Evolutionary conservation across 1,140 invertebrate genomes (phyloP), one percentile per base, ranked within the genome.

Genomic region (Tetramorium parvispinum): DNA sequence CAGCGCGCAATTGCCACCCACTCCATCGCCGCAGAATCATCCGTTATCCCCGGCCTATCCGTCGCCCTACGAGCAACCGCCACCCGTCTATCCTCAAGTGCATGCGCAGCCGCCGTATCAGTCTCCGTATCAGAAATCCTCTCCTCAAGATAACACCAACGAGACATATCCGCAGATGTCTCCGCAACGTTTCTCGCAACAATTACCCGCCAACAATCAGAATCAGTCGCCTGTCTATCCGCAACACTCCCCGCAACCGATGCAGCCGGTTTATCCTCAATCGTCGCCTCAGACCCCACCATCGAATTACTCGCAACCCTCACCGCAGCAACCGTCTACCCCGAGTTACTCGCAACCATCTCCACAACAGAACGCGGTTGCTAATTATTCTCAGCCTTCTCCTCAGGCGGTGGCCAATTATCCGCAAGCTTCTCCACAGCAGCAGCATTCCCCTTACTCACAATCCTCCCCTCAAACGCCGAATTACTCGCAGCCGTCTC

Each of bases 21-120:
- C 94, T 3, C 94, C 95, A 0, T 95, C 95, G 0, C 94, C 95
- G 4, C 95, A 95, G 51, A 94, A 94, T 77, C 94, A 95, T 92
- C 94, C 94, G 4, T 27, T 94, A 13, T 95, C 94, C 2, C 94
- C 95, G 18, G 94, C 94, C 8, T 95, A 95, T 89, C 92, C 94
- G 1, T 94, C 94, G 3, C 90, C 92, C 7, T 95, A 93, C 53
- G 94, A 94, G 65, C 94, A 95, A 85, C 87, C 77, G 21, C 21
- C 86, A 0, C 86, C 92, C 7, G 71, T 92, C 2, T 94, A 94
- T 78, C 91, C 94, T 27, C 93, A 93, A 13, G 85, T 92, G 37
- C 75, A 90, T 11, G 61, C 93, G 5, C 92, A 92, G 70, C 68
- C 91, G 1, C 85, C 91, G 5, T 93, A 92, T 61, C 92, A 92